Percentiles rank a stretch among this genome's conserved stretches.
These are phyloP conservation scores for Papilio gigon DNA, from an alignment of 2,888 invertebrate species.

Conservation along the genomic window DNA sequence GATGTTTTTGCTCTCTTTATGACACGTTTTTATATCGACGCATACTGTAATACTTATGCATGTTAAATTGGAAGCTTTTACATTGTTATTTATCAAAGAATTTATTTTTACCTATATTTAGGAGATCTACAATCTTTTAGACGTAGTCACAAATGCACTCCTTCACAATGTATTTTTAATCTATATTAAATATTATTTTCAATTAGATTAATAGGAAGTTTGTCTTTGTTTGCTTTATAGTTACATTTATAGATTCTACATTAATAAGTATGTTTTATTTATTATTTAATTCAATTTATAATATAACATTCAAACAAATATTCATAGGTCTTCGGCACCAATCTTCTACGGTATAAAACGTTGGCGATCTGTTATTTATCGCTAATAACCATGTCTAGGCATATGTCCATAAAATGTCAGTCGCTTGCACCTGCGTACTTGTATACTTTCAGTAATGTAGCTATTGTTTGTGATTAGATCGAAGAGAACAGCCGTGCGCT, in stretches of 20 bases:
- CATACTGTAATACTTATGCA: background rate
- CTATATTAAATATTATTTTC: background rate
- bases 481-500: slow-evolving; percentile 96
- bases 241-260: background rate
- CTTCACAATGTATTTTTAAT: background rate
- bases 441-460: background rate
- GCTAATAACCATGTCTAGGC: background rate
- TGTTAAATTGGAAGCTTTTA: background rate
- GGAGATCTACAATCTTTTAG: too few species aligned
- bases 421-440: too few species aligned
- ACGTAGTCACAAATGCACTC: background rate
- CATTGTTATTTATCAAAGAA: background rate
- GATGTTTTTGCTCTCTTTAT: background rate
- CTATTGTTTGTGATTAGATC: slow-evolving; percentile 84
- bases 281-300: too few species aligned
- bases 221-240: background rate
- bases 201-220: background rate
- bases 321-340: background rate
- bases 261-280: too few species aligned
- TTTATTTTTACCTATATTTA: background rate
- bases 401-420: too few species aligned
- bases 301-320: too few species aligned
- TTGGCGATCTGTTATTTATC: background rate
- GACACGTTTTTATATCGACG: background rate
- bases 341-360: background rate